Conservation (phyloP, 2,113 vertebrate species). For the Anas platyrhynchos region DNA sequence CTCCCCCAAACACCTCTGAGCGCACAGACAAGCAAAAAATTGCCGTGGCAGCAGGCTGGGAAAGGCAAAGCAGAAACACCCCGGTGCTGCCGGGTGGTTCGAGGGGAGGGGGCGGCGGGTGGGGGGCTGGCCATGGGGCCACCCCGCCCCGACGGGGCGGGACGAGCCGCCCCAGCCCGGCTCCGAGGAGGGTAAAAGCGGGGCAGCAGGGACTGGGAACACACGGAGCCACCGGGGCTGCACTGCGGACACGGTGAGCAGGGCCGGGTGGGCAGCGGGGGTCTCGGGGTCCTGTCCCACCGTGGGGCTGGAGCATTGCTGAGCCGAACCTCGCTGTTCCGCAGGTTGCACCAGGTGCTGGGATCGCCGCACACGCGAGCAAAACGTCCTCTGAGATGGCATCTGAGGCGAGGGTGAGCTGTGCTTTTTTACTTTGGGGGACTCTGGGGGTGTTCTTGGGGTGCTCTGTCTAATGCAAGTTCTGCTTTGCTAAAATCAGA, state of each 20-base stretch:
- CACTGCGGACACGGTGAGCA: background rate
- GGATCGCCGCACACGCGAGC: background rate
- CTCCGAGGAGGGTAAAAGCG: background rate
- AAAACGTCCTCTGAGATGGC: slow-evolving; percentile 64
- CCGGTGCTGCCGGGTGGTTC: accelerated
- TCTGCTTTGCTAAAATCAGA: background rate
- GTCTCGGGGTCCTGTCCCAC: background rate
- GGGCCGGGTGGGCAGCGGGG: background rate
- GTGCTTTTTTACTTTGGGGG: background rate
- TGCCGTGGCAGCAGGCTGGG: accelerated
- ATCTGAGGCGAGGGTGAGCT: slow-evolving; percentile 72
- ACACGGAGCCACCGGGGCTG: background rate
- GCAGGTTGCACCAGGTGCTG: background rate
- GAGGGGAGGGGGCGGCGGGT: background rate
- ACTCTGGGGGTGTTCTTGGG: too few species aligned
- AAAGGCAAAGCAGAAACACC: background rate
- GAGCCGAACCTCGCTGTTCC: background rate
- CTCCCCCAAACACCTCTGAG: background rate
- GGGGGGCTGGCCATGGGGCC: too few species aligned
- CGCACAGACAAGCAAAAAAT: accelerated
- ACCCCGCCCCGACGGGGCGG: background rate
- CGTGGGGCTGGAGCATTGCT: background rate
- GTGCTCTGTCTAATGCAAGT: background rate
- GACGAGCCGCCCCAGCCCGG: background rate
- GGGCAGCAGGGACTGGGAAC: background rate